Base-by-base conservation (phyloP, 2,888 invertebrate species). In the Eubasilissa splendida region DNA sequence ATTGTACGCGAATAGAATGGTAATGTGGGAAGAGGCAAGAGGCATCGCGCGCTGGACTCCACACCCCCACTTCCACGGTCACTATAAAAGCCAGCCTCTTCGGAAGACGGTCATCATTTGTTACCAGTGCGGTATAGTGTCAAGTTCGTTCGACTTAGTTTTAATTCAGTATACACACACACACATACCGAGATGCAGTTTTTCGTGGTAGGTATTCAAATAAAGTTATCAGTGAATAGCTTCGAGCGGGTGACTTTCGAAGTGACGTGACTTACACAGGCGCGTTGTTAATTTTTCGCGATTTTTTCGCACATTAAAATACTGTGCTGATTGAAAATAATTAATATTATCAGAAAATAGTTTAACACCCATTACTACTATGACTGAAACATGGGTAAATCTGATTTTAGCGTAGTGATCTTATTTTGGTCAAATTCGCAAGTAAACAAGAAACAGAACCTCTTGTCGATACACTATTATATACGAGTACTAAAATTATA, bases 11-110 rank as follows among this genome's bases (percentile, higher is more conserved):
- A 65, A 77, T 50, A 53, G 80, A 82, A 82, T 82, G 80, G 79
- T 56, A 75, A 76, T 76, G 80, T 68, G 82, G 80, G 79, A 80
- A 80, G 77, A 77, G 71, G 77, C 56, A 31, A 66, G 77, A 63
- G 65, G 54, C 80, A 70, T 77, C 80, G 60, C 79, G 80, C 80
- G 75, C 70, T 60, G 73, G 77, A 70, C 73, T 52, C 33, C 22
- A 7, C 42, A 31, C 33, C 54, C 54, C 50, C 73, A 22, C 53
- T 60, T 50, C 78, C 75, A 66, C 81, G 75, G 66, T 76, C 77
- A 68, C 78, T 83, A 83, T 81, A 83, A 78, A 83, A 81, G 76
- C 79, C 52, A 71, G 77, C 79, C 54, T 83, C 81, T 68, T 71
- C 80, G 14, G 75, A 53, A 59, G 71, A 66, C 65, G 53, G 78